phyloP scores from a whole-genome alignment of 2,888 invertebrate species.

The Aleiodes alternator region DNA sequence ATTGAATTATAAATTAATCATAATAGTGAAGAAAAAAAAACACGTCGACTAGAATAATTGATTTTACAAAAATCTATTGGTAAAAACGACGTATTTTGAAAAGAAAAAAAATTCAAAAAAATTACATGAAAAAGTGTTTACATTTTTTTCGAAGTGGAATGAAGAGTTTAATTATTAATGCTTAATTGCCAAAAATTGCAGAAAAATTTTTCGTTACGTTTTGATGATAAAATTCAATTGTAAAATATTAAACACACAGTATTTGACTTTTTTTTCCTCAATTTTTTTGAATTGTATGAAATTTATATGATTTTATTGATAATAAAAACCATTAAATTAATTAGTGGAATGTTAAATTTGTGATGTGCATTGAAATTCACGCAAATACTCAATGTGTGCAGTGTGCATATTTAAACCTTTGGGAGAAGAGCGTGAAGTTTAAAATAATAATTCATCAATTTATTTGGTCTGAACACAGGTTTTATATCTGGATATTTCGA shows the following conservation, averaged over 20 bases:
- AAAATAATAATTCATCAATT: conserved; percentile 19
- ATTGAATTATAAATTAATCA: conserved; percentile 45
- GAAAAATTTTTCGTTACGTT: too few species aligned
- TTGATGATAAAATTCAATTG: too few species aligned
- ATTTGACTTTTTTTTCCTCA: background rate
- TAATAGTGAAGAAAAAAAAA: background rate
- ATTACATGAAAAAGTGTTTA: too few species aligned
- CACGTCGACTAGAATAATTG: conserved; percentile 33
- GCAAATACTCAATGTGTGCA: conserved; percentile 16
- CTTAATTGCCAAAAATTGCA: too few species aligned
- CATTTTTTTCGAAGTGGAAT: too few species aligned
- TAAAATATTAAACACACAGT: too few species aligned
- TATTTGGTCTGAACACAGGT: conserved; percentile 70
- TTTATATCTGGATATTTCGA: conserved; percentile 66
- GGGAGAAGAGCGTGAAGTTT: conserved; percentile 25
- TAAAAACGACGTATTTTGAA: too few species aligned
- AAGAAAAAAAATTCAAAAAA: too few species aligned
- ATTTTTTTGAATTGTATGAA: background rate
- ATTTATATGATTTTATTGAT: background rate
- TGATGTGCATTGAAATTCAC: conserved; percentile 25
- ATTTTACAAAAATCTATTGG: conserved; percentile 17
- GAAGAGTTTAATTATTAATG: too few species aligned
- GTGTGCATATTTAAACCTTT: conserved; percentile 17
- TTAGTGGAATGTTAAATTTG: conserved; percentile 19
- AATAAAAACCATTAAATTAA: conserved; percentile 3